Evolutionary conservation across 2,797 vertebrate genomes (phyloP).

Genomic region (Pelobates cultripes): DNA sequence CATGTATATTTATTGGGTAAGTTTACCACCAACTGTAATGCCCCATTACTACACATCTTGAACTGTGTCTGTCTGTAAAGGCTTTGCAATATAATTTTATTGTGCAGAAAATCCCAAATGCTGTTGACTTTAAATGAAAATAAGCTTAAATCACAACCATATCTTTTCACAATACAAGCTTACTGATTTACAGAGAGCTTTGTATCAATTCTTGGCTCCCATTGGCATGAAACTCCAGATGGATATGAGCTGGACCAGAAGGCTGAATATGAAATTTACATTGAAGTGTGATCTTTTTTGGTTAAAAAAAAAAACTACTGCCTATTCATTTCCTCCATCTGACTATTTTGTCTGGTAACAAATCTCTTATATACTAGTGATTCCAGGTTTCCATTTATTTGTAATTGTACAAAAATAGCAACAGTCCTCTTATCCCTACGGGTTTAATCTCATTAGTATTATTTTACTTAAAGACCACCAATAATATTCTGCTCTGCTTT

Average conservation of each 20-base stretch:
- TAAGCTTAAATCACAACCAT: slow-evolving; percentile 8
- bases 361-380: not conserved
- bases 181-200: slow-evolving; percentile 25
- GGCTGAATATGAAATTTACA: slow-evolving; percentile 49
- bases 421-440: not conserved
- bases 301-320: slow-evolving; percentile 32
- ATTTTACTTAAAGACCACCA: too few relatives aligned
- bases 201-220: slow-evolving; percentile 47
- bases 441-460: not conserved
- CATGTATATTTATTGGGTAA: not conserved
- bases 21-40: not conserved
- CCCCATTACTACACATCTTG: not conserved
- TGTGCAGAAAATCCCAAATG: not conserved
- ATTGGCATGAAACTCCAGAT: slow-evolving; percentile 50
- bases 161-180: slow-evolving; percentile 38
- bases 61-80: not conserved
- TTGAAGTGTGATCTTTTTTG: slow-evolving; percentile 54
- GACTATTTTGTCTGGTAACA: slow-evolving; percentile 44
- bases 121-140: slow-evolving; percentile 1
- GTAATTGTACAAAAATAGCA: not conserved
- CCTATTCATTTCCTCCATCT: slow-evolving; percentile 52
- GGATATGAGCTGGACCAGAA: slow-evolving; percentile 52
- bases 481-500: too few relatives aligned
- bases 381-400: not conserved
- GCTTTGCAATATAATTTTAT: not conserved